A percentile compares a stretch with the other conserved stretches of the same genome.
These are phyloP conservation scores for Liparis tanakae DNA, from an alignment of 2,797 vertebrate species.

Conservation along the genomic window DNA sequence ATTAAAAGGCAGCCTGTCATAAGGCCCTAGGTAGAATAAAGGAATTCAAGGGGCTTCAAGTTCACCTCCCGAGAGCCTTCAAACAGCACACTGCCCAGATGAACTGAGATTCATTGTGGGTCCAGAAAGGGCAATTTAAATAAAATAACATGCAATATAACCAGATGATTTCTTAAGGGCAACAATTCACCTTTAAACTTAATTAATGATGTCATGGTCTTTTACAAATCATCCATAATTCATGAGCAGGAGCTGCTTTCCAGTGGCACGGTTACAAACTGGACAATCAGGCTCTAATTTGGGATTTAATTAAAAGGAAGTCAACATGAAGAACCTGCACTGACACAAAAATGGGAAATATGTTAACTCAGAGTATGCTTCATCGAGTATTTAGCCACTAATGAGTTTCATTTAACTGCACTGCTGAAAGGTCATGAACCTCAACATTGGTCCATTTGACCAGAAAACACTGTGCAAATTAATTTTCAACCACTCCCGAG, in stretches of 20 bases:
- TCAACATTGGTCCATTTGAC: constrained; percentile 45
- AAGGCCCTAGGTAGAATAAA: constrained; percentile 39
- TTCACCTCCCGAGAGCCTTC: constrained; percentile 36
- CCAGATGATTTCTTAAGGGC: constrained; percentile 8
- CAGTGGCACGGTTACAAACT: constrained; percentile 53
- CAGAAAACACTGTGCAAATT: constrained; percentile 46
- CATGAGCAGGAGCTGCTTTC: constrained; percentile 32
- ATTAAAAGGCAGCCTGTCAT: constrained; percentile 58
- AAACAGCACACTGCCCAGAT: constrained; percentile 4
- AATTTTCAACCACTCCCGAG: constrained; percentile 28
- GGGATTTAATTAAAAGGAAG: constrained; percentile 69
- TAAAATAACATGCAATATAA: constrained; percentile 18
- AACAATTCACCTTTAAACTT: constrained; percentile 41
- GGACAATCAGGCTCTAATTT: constrained; percentile 58
- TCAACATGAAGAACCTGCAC: constrained; percentile 58
- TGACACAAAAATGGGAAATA: constrained; percentile 54
- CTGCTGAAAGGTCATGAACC: constrained; percentile 66
- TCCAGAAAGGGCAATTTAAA: constrained; percentile 17
- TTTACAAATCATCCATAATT: constrained; percentile 45
- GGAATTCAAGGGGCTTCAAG: constrained; percentile 15
- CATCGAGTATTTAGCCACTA: constrained; percentile 55
- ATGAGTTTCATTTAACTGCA: constrained; percentile 68
- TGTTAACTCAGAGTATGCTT: constrained; percentile 49
- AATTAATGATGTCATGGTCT: constrained; percentile 45
- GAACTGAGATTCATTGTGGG: constrained; percentile 8